Conservation (phyloP, 2,888 invertebrate species). For the Yponomeuta malinellus region DNA sequence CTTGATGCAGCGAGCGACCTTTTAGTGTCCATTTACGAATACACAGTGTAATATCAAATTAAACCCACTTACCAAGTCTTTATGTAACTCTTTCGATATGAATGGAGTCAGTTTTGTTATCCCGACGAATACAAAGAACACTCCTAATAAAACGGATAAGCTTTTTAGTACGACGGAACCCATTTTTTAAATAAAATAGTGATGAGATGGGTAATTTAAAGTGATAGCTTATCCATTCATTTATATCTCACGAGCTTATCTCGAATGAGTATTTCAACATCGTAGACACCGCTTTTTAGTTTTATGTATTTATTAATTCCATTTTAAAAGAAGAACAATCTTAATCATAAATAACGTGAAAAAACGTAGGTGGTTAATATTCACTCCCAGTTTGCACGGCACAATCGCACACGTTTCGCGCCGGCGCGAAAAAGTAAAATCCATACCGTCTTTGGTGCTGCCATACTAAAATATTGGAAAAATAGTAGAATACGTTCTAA, state of each 20-base stretch:
- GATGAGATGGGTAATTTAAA: constrained; percentile 31
- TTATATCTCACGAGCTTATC: neutral
- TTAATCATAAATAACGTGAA: neutral
- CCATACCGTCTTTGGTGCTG: constrained; percentile 24
- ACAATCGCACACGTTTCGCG: constrained; percentile 44
- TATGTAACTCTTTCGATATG: constrained; percentile 95
- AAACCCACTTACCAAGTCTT: constrained; percentile 88
- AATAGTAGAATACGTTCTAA: neutral
- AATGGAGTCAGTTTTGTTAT: constrained; percentile 93
- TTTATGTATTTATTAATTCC: neutral
- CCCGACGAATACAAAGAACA: constrained; percentile 97
- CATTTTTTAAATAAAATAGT: constrained; percentile 39
- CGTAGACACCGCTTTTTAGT: neutral
- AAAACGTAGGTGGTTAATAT: too few relatives aligned
- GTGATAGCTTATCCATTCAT: constrained; percentile 19
- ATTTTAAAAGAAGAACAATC: neutral
- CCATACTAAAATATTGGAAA: constrained; percentile 19
- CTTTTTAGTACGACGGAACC: constrained; percentile 90
- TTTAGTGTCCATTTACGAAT: constrained; percentile 29
- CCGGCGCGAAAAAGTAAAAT: constrained; percentile 73
- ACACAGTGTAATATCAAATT: neutral
- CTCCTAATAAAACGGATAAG: constrained; percentile 91
- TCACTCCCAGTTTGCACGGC: too few relatives aligned
- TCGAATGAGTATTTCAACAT: constrained; percentile 1
- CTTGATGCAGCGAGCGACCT: constrained; percentile 55